Conservation (phyloP, 1,140 invertebrate species). For the Stegodyphus dumicola region DNA sequence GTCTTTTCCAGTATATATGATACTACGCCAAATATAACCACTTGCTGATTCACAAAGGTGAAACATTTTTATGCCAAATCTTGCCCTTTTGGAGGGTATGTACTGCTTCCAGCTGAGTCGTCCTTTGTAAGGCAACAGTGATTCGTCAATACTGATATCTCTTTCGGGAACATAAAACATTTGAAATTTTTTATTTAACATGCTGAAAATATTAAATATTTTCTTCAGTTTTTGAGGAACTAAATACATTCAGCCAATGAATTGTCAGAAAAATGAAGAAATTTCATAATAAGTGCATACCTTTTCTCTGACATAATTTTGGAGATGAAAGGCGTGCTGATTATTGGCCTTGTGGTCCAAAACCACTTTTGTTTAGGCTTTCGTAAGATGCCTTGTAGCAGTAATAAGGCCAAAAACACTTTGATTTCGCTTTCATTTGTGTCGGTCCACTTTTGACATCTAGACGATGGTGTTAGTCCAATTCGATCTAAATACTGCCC, state of each 20-base stretch:
- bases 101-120: not conserved
- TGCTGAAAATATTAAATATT: not conserved
- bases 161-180: not conserved
- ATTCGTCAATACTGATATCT: constrained; percentile 7
- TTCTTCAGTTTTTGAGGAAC: not conserved
- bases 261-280: constrained; percentile 5
- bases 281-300: constrained; percentile 4
- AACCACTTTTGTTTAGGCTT: constrained; percentile 5
- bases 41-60: not conserved
- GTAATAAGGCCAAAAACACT: not conserved
- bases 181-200: constrained; percentile 1
- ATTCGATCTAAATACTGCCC: not conserved
- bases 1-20: constrained; percentile 12
- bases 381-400: constrained; percentile 1
- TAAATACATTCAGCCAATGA: not conserved
- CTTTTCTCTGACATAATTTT: no score
- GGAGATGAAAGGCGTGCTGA: not conserved
- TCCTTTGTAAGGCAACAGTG: not conserved
- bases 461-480: not conserved
- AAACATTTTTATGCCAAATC: constrained; percentile 18
- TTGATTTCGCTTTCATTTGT: constrained; percentile 2
- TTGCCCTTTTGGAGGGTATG: not conserved
- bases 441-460: not conserved
- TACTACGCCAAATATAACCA: not conserved
- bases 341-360: not conserved